Conservation (phyloP, 2,113 vertebrate genomes). For the Pseudopipra pipra region DNA sequence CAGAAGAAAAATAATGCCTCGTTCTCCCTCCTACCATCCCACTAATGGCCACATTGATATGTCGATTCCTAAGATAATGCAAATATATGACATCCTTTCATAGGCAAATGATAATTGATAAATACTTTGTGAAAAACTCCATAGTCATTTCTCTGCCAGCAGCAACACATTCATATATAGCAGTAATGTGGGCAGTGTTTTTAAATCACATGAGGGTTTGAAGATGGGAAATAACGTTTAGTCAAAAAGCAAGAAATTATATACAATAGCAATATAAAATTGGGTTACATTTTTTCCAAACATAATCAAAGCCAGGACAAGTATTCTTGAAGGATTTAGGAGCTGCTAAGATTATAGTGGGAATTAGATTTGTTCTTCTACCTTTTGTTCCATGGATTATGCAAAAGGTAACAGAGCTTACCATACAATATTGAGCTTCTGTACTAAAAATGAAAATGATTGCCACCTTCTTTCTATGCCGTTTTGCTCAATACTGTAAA, state of each 20-base stretch:
- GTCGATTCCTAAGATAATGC: neutral
- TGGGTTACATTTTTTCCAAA: constrained; percentile 10
- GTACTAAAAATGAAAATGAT: constrained; percentile 52
- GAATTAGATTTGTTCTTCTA: constrained; percentile 57
- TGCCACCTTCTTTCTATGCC: constrained; percentile 6
- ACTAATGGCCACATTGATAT: neutral
- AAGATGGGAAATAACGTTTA: neutral
- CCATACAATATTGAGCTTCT: neutral
- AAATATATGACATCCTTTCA: neutral
- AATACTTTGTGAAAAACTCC: neutral
- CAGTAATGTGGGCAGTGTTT: neutral
- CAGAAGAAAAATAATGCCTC: neutral
- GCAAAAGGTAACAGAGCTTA: neutral
- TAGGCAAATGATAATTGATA: neutral
- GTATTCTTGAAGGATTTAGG: neutral
- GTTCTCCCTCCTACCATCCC: neutral
- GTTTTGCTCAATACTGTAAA: constrained; percentile 1
- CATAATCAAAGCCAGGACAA: constrained; percentile 24
- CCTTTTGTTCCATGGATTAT: constrained; percentile 41
- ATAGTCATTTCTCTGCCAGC: neutral
- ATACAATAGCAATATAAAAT: neutral
- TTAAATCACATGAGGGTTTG: neutral
- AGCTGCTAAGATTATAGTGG: neutral
- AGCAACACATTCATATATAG: neutral
- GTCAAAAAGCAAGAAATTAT: neutral